phyloP scores from a whole-genome alignment of 2,113 vertebrate species.

The Lanius collurio region DNA sequence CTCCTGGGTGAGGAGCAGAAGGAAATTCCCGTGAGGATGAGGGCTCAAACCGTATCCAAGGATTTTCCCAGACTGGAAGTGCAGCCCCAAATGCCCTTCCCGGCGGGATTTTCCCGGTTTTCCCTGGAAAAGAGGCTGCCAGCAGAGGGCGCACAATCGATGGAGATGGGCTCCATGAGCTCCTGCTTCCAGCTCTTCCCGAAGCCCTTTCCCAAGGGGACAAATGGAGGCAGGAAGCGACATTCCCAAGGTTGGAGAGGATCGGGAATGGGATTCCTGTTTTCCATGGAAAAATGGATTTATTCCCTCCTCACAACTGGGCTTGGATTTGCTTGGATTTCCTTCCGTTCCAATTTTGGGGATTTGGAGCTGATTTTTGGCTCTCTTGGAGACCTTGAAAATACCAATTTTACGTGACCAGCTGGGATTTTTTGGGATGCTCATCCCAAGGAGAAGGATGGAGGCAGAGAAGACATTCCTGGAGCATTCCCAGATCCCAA shows the following conservation, averaged over 20 bases:
- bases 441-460: background rate
- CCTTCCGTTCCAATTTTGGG: background rate
- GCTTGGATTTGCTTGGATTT: background rate
- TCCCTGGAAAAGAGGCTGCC: background rate
- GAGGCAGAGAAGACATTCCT: background rate
- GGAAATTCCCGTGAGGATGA: background rate
- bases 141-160: conserved; percentile 19
- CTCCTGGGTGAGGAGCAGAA: background rate
- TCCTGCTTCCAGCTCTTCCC: background rate
- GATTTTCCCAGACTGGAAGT: background rate
- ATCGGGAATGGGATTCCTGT: background rate
- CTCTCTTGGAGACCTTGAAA: background rate
- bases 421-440: background rate
- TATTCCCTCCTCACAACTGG: rapidly evolving
- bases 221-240: background rate
- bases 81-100: background rate
- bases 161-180: background rate
- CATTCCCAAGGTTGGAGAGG: too few relatives aligned
- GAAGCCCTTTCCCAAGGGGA: background rate
- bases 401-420: background rate
- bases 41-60: rapidly evolving
- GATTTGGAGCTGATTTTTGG: background rate
- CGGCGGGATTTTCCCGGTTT: background rate
- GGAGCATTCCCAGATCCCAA: rapidly evolving
- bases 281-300: background rate